These are phyloP conservation scores for Amiota minor DNA, from an alignment of 2,888 invertebrate species.

Conservation along the genomic window DNA sequence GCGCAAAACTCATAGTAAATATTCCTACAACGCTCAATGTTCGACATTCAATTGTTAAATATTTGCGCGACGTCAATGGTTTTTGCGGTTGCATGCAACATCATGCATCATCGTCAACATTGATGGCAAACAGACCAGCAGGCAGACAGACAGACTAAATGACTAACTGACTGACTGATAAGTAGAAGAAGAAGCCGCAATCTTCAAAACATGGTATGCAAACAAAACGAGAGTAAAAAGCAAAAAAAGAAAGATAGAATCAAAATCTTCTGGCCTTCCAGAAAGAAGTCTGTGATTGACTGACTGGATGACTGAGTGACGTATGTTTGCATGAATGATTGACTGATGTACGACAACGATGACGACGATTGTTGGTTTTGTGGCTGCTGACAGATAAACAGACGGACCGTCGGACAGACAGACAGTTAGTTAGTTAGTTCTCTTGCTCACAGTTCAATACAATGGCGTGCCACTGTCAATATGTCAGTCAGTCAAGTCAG, in stretches of 20 bases:
- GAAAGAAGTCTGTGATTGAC: background rate
- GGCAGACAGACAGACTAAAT: background rate
- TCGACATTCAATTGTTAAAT: conserved; percentile 16
- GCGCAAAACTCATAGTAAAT: conserved; percentile 9
- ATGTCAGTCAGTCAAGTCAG: too few species aligned
- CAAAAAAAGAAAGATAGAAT: background rate
- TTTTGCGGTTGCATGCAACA: conserved; percentile 22
- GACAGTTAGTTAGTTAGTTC: conserved; percentile 1
- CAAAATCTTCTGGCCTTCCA: background rate
- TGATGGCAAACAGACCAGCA: background rate
- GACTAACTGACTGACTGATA: conserved; percentile 13
- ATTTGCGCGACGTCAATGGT: conserved; percentile 11
- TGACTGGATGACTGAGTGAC: background rate
- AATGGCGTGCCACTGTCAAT: too few species aligned
- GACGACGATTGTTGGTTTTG: background rate
- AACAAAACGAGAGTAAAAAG: background rate
- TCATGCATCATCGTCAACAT: conserved; percentile 5
- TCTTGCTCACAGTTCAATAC: background rate
- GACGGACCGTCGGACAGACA: background rate
- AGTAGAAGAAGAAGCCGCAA: too few species aligned
- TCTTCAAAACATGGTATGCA: background rate
- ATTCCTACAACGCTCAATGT: background rate
- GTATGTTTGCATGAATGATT: conserved; percentile 11
- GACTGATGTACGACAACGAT: conserved; percentile 17
- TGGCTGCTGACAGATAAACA: background rate